Evolutionary conservation across 1,140 invertebrate genomes (phyloP).

Genomic region (Stegodyphus dumicola): DNA sequence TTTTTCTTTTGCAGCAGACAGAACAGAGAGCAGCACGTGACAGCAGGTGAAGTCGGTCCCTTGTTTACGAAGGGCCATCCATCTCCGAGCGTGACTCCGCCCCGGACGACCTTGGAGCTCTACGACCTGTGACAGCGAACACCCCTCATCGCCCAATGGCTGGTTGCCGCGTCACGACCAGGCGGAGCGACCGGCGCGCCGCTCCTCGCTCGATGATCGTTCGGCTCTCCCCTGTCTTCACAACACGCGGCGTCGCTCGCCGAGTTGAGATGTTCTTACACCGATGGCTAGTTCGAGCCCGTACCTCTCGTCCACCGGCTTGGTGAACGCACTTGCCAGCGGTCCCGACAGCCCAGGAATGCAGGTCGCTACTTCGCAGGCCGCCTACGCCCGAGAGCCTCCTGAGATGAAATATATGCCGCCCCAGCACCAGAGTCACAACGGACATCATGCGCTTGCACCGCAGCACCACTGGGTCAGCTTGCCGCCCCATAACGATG

Average conservation of each 20-base stretch:
- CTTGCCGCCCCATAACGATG: slow-evolving; percentile 76
- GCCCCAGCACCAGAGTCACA: slow-evolving; percentile 78
- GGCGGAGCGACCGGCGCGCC: slow-evolving; percentile 11
- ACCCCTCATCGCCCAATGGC: slow-evolving; percentile 23
- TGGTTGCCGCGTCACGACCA: slow-evolving; percentile 7
- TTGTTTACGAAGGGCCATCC: slow-evolving; percentile 57
- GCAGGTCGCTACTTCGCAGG: slow-evolving; percentile 69
- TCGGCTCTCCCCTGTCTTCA: slow-evolving; percentile 1
- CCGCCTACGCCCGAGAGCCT: slow-evolving; percentile 74
- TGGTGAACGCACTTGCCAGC: slow-evolving; percentile 6
- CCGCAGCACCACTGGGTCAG: slow-evolving; percentile 75
- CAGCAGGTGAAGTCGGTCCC: slow-evolving; percentile 51
- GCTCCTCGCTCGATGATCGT: background rate
- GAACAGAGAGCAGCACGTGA: slow-evolving; percentile 41
- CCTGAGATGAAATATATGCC: slow-evolving; percentile 95
- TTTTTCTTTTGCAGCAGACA: slow-evolving; percentile 4
- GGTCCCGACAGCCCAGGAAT: slow-evolving; percentile 52
- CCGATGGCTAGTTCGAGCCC: slow-evolving; percentile 49
- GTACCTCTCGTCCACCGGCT: slow-evolving; percentile 31
- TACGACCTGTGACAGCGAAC: slow-evolving; percentile 23
- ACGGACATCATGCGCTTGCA: slow-evolving; percentile 74
- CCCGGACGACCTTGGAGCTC: slow-evolving; percentile 25
- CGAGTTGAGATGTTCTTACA: slow-evolving; percentile 51
- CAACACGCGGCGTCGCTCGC: slow-evolving; percentile 48
- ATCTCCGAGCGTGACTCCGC: slow-evolving; percentile 28